Evolutionary conservation across 2,888 invertebrate genomes (phyloP), one percentile per base, ranked within the genome.

Genomic region (Dryocosmus kuriphilus): DNA sequence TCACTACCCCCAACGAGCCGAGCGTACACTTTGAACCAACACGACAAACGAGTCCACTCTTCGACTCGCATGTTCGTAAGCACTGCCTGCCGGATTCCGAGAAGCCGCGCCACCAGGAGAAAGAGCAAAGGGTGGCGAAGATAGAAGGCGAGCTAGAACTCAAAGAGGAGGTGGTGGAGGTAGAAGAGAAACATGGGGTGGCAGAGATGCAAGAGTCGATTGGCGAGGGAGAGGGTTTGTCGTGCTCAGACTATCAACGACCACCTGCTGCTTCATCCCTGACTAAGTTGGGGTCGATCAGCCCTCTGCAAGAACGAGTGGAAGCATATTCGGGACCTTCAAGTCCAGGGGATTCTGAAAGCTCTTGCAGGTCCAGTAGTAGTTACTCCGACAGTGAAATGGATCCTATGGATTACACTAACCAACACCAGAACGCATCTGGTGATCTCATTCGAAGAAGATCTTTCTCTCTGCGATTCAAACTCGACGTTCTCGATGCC

Each of bases 381-480:
- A 89, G 88, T 79, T 89, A 87, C 77, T 91, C 90, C 63, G 91
- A 91, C 78, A 90, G 90, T 82, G 91, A 91, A 73, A 86, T 85
- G 77, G 90, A 90, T 77, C 88, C 86, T 5, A 79, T 88, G 46
- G 89, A 89, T 19, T 89, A 85, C 75, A 87, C 87, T 6, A 81
- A 85, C 51, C 75, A 79, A 19, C 46, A 27, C 9, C 67, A 46
- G 46, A 27, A 35, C 74, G 65, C 82, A 35, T 79, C 75, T 41
- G 76, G 67, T 71, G 87, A 88, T 67, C 82, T 88, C 14, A 82
- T 88, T 11, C 84, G 90, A 30, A 85, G 93, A 30, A 87, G 93
- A 30, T 92, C 93, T n/a, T 93, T 92, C 83, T 91, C 93, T 1
- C 84, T 92, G 61, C 89, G 91, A 74, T 93, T 93, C 86, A 93